phyloP scores from a whole-genome alignment of 2,888 invertebrate species.

The Epiblema foenella region DNA sequence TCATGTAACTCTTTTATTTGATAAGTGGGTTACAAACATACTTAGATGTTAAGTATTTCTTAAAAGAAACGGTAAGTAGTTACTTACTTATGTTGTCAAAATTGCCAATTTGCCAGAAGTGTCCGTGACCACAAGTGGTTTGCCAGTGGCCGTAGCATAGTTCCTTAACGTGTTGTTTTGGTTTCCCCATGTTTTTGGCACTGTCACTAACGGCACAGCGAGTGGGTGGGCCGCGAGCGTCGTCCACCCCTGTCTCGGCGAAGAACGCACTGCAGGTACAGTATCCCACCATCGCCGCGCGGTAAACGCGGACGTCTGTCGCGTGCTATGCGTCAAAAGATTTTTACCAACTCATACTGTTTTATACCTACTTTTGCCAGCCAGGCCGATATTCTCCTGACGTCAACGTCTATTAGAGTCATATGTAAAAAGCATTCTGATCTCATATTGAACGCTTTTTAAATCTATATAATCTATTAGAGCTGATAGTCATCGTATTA shows the following conservation, averaged over 20 bases:
- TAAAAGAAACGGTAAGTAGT: too few species aligned
- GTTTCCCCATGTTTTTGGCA: slow-evolving; percentile 76
- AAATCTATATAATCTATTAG: background rate
- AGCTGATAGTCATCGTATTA: background rate
- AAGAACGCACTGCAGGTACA: slow-evolving; percentile 88
- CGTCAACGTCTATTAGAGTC: background rate
- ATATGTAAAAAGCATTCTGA: background rate
- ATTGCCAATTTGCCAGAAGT: slow-evolving; percentile 7
- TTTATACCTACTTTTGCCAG: background rate
- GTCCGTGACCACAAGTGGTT: slow-evolving; percentile 18
- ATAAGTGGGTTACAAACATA: background rate
- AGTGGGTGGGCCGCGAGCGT: slow-evolving; percentile 82
- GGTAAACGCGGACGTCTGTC: slow-evolving; percentile 63
- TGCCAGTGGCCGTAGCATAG: slow-evolving; percentile 59
- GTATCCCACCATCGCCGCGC: slow-evolving; percentile 80
- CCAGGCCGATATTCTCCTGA: slow-evolving; percentile 1
- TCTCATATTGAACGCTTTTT: background rate
- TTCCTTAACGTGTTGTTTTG: slow-evolving; percentile 80
- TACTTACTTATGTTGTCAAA: background rate
- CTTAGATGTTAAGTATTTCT: background rate
- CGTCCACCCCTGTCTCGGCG: slow-evolving; percentile 85
- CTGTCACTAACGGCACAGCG: slow-evolving; percentile 78
- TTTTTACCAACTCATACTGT: background rate
- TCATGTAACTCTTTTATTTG: background rate
- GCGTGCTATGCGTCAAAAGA: slow-evolving; percentile 60